Conservation (phyloP, 2,797 vertebrate genomes). For the Macroramphosus scolopax region DNA sequence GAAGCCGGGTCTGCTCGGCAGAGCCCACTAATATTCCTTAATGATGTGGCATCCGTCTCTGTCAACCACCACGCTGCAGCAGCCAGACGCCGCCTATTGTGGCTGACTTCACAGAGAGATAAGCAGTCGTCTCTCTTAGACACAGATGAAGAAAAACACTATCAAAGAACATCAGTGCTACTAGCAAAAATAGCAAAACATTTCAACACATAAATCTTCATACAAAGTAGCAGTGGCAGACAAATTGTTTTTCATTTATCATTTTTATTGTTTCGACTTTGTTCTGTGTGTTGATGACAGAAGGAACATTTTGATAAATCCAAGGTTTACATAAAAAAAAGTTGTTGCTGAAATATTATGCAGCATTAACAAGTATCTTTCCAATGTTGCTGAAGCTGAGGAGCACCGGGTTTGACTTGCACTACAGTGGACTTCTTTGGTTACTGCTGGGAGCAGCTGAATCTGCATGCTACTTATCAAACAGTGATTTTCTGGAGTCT, state of each 20-base stretch:
- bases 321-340: conserved; percentile 1
- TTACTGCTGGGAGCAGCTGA: conserved; percentile 31
- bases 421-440: conserved; percentile 23
- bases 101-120: conserved; percentile 74
- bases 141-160: conserved; percentile 56
- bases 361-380: conserved; percentile 8
- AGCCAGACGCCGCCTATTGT: conserved; percentile 67
- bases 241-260: conserved; percentile 35
- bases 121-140: conserved; percentile 69
- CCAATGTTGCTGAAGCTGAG: conserved; percentile 4
- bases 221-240: conserved; percentile 27
- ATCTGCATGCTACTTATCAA: conserved; percentile 55
- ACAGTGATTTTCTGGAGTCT: conserved; percentile 48
- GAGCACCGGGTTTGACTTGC: conserved; percentile 11
- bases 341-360: conserved; percentile 10
- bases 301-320: conserved; percentile 19
- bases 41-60: conserved; percentile 83
- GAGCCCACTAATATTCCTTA: conserved; percentile 84
- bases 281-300: conserved; percentile 18
- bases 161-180: conserved; percentile 46
- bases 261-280: conserved; percentile 28
- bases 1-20: conserved; percentile 67
- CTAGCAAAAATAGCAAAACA: conserved; percentile 32
- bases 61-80: conserved; percentile 64
- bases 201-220: conserved; percentile 50